Conservation (phyloP, 2,888 invertebrate species). For the Pyrrhia umbra region DNA sequence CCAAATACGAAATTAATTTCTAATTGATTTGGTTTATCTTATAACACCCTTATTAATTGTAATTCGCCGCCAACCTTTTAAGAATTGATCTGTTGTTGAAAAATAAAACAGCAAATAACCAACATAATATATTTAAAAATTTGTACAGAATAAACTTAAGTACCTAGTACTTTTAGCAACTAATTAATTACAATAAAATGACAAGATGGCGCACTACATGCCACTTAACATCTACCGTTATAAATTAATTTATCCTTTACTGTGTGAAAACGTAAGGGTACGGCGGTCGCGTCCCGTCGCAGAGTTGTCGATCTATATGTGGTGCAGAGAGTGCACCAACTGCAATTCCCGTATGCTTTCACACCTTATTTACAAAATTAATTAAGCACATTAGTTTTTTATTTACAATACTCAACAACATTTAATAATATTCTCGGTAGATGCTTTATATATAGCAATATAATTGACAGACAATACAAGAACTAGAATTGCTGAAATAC, state of each 20-base stretch:
- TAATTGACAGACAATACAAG: conserved; percentile 56
- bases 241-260: conserved; percentile 65
- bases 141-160: conserved; percentile 85
- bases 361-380: conserved; percentile 65
- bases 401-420: conserved; percentile 69
- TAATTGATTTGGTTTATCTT: too few relatives aligned
- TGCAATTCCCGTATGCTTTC: conserved; percentile 1
- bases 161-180: conserved; percentile 81
- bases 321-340: not conserved
- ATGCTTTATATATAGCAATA: conserved; percentile 21
- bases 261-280: conserved; percentile 20
- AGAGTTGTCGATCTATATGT: too few relatives aligned
- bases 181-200: conserved; percentile 71
- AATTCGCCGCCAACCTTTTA: too few relatives aligned
- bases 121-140: conserved; percentile 87
- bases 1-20: too few relatives aligned
- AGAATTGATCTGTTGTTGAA: not conserved
- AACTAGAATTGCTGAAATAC: conserved; percentile 41
- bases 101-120: conserved; percentile 70
- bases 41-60: too few relatives aligned
- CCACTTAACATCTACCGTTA: conserved; percentile 63
- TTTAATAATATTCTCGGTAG: conserved; percentile 35
- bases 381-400: conserved; percentile 58
- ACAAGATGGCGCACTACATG: conserved; percentile 72
- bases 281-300: too few relatives aligned